Percentiles rank a stretch among this genome's conserved stretches.
phyloP scores from a whole-genome alignment of 2,888 invertebrate species.

The Sisyra nigra region DNA sequence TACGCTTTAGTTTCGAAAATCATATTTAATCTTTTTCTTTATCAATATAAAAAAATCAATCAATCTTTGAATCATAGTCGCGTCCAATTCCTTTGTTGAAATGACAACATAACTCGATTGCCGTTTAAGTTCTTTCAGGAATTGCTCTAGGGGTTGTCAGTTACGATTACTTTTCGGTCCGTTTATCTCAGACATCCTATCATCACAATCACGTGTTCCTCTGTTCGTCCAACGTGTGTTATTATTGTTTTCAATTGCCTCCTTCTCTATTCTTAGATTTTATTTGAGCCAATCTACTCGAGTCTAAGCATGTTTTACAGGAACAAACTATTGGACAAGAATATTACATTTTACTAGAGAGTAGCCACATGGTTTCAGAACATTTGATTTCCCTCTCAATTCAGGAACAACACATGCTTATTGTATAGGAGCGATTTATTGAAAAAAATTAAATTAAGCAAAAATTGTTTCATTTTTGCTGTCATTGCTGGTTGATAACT shows the following conservation, averaged over 20 bases:
- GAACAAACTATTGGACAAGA: conserved; percentile 1
- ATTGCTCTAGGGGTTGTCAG: not conserved
- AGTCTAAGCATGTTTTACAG: too few relatives aligned
- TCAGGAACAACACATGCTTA: not conserved
- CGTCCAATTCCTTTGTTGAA: conserved; percentile 3
- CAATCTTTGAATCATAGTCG: not conserved
- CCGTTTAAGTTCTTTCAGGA: conserved; percentile 9
- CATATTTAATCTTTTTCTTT: too few relatives aligned
- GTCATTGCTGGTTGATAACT: too few relatives aligned
- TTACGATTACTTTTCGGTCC: too few relatives aligned
- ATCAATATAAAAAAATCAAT: too few relatives aligned
- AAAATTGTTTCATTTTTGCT: too few relatives aligned
- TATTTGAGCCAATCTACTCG: not conserved
- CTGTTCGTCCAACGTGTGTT: not conserved
- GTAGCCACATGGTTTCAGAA: not conserved
- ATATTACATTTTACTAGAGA: conserved; percentile 2
- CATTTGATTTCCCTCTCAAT: conserved; percentile 1
- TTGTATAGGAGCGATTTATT: too few relatives aligned
- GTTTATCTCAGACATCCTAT: too few relatives aligned
- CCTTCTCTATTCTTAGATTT: not conserved
- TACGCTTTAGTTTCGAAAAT: too few relatives aligned
- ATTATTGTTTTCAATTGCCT: conserved; percentile 1
- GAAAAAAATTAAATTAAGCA: too few relatives aligned
- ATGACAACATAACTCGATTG: conserved; percentile 8
- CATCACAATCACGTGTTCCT: too few relatives aligned